Base-by-base conservation (phyloP, 2,797 vertebrate genomes). In the Lepilemur septentrionalis region DNA sequence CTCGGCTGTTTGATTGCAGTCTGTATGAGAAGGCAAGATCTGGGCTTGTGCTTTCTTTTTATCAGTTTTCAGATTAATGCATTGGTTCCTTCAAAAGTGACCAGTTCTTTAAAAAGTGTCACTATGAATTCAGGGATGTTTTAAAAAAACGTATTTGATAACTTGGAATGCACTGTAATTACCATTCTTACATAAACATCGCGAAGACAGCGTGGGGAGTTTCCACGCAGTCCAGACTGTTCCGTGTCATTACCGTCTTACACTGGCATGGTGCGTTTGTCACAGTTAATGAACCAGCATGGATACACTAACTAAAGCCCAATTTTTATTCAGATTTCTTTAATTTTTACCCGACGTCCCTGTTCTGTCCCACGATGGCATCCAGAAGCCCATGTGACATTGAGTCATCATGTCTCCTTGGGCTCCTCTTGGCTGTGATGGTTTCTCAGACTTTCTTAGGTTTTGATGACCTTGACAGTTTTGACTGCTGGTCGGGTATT, bases 301-400 rank as follows among this genome's bases (percentile, higher is more conserved):
- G 6, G 55, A 80, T 13, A 61, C 0, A 30, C 11, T 48, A 85
- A 73, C 78, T 28, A 22, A 72, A 52, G 48, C 41, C 50, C 69
- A 52, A 1, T 0, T 8, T 35, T 46, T 15, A 17, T n/a, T 57
- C 43, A 10, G 13, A 12, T 50, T 48, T 76, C 85, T 28, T 41
- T 22, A 18, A 3, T 2, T 23, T 69, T 28, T 30, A 41, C 43
- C n/a, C 17, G 10, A 0, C 22, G 32, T 38, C 55, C 61, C 32
- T 11, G 12, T 52, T 41, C 35, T 10, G 30, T 30, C 41, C 35
- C 10, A 35, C 81, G 41, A 13, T 17, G 20, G 52, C 22, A 30
- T 20, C 43, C 43, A 20, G 91, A 63, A 52, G 9, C 2, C 48
- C 38, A 7, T 0, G 0, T 22, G 7, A 32, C 4, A 1, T 4